Evolutionary conservation across 2,888 invertebrate species (phyloP).

Genomic region (Spodoptera exigua): DNA sequence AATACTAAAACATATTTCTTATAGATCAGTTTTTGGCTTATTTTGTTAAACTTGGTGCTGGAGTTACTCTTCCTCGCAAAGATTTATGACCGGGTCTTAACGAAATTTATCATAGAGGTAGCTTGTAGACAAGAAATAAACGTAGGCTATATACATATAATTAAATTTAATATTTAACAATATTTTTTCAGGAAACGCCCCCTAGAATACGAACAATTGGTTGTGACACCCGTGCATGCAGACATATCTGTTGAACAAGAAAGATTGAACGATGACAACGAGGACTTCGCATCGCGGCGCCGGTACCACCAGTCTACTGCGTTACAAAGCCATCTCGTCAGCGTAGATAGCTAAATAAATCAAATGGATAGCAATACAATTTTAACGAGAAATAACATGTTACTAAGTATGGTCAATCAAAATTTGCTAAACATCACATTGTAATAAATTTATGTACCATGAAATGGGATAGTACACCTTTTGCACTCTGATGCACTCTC

Average conservation of each 20-base stretch:
- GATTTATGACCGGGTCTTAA: too few species aligned
- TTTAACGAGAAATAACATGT: neutral
- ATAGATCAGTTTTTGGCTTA: too few species aligned
- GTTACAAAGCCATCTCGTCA: constrained; percentile 92
- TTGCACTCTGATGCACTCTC: too few species aligned
- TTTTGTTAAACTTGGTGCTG: too few species aligned
- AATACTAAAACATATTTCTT: too few species aligned
- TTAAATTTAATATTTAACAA: too few species aligned
- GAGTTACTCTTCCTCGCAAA: too few species aligned
- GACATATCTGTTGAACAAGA: constrained; percentile 94
- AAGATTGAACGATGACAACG: constrained; percentile 97
- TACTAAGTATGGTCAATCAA: constrained; percentile 3
- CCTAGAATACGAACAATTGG: constrained; percentile 95
- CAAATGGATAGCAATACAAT: constrained; percentile 8
- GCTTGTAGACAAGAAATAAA: too few species aligned
- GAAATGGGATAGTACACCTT: too few species aligned
- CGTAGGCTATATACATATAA: too few species aligned
- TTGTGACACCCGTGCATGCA: constrained; percentile 95
- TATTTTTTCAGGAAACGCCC: constrained; percentile 91
- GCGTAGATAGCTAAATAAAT: constrained; percentile 69
- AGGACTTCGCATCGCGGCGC: constrained; percentile 97
- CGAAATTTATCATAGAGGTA: too few species aligned
- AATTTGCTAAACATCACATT: constrained; percentile 8
- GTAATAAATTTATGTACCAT: too few species aligned
- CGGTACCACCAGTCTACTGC: constrained; percentile 97